Evolutionary conservation across 1,140 invertebrate species (phyloP), one percentile per base, ranked within the genome.

Genomic region (Dolichoris vasculosae): DNA sequence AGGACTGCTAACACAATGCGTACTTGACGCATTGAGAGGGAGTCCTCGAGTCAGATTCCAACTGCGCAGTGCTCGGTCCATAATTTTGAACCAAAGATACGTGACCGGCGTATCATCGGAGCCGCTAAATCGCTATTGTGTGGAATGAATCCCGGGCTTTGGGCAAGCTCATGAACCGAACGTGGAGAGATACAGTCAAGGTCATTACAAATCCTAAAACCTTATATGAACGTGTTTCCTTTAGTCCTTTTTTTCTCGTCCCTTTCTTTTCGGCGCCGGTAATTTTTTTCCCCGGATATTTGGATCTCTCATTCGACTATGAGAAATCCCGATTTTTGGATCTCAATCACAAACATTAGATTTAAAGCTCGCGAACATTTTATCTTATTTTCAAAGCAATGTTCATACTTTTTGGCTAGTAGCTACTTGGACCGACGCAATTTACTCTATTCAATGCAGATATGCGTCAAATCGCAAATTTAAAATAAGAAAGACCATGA

Each of bases 101-200:
- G 79, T 81, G 79, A 81, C 63, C 64, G 40, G 79, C 6, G n/a
- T 81, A 69, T 81, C 32, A 38, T 32, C 48, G 76, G 1, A 32
- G 13, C 30, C 7, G 48, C 43, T 63, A 55, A 17, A 63, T 63
- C 77, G 51, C 7, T 2, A 26, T 11, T 1, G 1, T 23, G 71
- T 23, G 71, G 55, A 8, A 43, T 3, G 64, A 64, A n/a, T 32
- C 63, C 63, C n/a, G n/a, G n/a, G n/a, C n/a, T n/a, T n/a, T n/a
- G 26, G 67, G 3, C 4, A 32, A 69, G 1, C 73, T 51, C 73
- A 38, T 80, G 30, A 76, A 76, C 71, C 38, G 30, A 26, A 32
- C 64, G 64, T 35, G 64, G 20, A 32, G 13, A 35, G 64, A 69
- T 59, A 59, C 23, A 59, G 23, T 4, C 55, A 59, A 9, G 23